Conservation (phyloP, 2,797 vertebrate genomes). For the Muscicapa striata region DNA sequence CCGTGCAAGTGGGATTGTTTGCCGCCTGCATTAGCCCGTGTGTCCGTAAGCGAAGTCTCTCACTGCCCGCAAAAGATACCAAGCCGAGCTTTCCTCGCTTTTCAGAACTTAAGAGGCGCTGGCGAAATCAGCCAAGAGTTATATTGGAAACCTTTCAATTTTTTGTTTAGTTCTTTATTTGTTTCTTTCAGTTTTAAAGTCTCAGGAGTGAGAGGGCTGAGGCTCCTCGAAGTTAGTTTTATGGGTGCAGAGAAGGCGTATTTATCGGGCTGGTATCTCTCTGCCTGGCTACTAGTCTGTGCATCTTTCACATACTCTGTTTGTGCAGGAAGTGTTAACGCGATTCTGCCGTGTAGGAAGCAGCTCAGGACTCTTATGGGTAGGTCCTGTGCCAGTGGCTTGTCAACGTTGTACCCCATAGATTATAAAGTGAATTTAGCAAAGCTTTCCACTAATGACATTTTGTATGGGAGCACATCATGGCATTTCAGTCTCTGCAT, state of each 20-base stretch:
- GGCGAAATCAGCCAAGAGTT: neutral
- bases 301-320: fast-evolving
- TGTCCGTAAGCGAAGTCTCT: fast-evolving
- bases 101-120: neutral
- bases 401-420: fast-evolving
- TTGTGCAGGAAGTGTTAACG: neutral
- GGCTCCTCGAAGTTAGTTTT: neutral
- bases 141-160: fast-evolving
- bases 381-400: neutral
- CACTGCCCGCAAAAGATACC: neutral
- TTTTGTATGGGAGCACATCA: fast-evolving
- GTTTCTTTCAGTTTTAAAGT: neutral
- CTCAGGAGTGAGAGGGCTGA: neutral
- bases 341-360: neutral
- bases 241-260: neutral
- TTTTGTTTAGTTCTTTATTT: neutral
- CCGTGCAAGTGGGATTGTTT: fast-evolving
- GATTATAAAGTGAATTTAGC: neutral
- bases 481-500: neutral
- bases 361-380: neutral
- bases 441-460: neutral
- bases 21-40: fast-evolving
- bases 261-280: fast-evolving
- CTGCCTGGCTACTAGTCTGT: neutral
- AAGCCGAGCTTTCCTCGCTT: neutral